Evolutionary conservation across 53 echinoderm and acorn worm genomes (phyloP).

Genomic region (Astropecten irregularis): DNA sequence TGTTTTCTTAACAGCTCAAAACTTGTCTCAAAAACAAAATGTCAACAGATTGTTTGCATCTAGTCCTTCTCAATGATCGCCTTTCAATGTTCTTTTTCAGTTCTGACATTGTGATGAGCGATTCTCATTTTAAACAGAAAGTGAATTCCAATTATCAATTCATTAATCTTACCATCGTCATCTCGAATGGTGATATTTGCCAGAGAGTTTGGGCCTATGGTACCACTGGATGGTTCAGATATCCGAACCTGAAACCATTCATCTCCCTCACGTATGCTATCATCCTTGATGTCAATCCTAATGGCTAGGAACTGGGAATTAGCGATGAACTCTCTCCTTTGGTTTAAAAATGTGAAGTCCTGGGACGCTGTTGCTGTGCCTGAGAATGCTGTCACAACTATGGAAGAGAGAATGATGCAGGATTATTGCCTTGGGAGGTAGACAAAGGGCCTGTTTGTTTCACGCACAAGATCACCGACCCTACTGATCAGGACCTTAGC

Average conservation of each 20-base stretch:
- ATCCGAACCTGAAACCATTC: slow-evolving; percentile 1
- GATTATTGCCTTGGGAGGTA: too few species aligned
- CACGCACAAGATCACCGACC: too few species aligned
- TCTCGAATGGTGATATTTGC: slow-evolving; percentile 21
- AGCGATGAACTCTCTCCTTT: slow-evolving; percentile 3
- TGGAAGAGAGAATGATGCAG: neutral
- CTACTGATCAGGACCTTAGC: too few species aligned
- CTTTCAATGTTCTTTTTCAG: too few species aligned
- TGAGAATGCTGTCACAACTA: slow-evolving; percentile 7
- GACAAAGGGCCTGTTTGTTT: too few species aligned
- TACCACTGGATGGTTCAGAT: slow-evolving; percentile 3
- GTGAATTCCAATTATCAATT: too few species aligned
- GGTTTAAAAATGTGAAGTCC: neutral
- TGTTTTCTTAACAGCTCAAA: too few species aligned
- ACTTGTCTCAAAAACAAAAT: too few species aligned
- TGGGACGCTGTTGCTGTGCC: neutral
- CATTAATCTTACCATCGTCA: slow-evolving; percentile 32
- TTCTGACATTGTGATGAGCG: too few species aligned
- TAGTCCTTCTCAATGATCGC: too few species aligned
- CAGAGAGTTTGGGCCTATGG: neutral
- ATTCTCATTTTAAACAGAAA: too few species aligned
- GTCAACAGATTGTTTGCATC: too few species aligned
- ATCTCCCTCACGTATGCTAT: neutral
- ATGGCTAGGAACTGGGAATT: neutral
- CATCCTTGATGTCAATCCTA: slow-evolving; percentile 4